Evolutionary conservation across 2,113 vertebrate genomes (phyloP).

Genomic region (Crotalus viridis): DNA sequence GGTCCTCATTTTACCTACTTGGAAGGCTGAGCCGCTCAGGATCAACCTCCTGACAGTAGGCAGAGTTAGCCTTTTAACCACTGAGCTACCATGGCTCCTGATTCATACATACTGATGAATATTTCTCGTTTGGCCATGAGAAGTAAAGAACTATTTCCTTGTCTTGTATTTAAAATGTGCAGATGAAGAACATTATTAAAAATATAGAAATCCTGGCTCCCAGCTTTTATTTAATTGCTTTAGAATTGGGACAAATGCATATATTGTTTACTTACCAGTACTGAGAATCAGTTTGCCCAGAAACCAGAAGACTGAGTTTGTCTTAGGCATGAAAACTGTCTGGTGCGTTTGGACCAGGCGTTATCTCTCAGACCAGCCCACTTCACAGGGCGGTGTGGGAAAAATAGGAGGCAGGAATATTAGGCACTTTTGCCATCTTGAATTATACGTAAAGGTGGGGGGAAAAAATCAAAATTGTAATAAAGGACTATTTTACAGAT

Average conservation of each 20-base stretch:
- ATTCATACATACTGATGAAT: not conserved
- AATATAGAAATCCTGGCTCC: not conserved
- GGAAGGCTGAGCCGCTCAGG: not conserved
- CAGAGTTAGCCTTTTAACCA: not conserved
- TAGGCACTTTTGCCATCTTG: not conserved
- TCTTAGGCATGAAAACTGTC: not conserved
- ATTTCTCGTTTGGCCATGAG: not conserved
- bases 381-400: not conserved
- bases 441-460: not conserved
- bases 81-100: not conserved
- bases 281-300: not conserved
- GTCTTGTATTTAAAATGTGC: not conserved
- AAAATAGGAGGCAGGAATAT: not conserved
- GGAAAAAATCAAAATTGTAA: not conserved
- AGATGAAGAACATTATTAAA: not conserved
- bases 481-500: not conserved
- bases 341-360: not conserved
- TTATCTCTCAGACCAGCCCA: not conserved
- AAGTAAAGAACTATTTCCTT: not conserved
- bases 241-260: not conserved
- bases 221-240: not conserved
- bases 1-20: not conserved
- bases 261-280: not conserved
- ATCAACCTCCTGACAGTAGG: not conserved
- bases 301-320: not conserved